phyloP scores from a whole-genome alignment of 2,113 vertebrate species.

The Todiramphus chloris region DNA sequence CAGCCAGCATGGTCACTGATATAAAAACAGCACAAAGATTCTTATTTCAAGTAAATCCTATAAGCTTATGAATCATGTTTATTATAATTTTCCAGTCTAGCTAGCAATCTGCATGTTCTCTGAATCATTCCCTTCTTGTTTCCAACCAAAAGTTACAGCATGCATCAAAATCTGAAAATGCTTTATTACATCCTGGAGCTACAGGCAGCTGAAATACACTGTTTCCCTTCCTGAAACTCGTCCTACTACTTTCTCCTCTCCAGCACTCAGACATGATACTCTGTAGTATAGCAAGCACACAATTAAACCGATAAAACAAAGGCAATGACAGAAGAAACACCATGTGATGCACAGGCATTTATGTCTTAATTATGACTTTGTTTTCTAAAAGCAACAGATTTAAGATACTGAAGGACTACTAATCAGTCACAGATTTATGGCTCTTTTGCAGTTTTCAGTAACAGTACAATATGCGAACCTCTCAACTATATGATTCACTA shows the following conservation, averaged over 20 bases:
- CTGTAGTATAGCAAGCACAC: background rate
- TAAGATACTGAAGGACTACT: background rate
- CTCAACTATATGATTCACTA: conserved; percentile 7
- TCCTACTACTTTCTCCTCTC: background rate
- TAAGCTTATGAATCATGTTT: background rate
- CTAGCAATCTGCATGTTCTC: background rate
- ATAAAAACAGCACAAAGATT: background rate
- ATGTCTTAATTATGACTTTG: background rate
- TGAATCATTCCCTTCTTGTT: background rate
- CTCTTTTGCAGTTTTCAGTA: background rate
- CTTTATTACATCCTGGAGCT: background rate
- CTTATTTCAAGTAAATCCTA: background rate
- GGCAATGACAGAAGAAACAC: background rate
- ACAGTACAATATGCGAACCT: background rate
- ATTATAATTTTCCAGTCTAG: background rate
- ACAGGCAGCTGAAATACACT: background rate
- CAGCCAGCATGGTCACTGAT: background rate
- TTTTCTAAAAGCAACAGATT: background rate
- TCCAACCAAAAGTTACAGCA: background rate
- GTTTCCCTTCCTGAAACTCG: background rate
- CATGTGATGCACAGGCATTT: background rate
- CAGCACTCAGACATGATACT: background rate
- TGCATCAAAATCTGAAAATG: background rate
- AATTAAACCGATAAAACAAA: background rate
- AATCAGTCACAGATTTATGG: background rate